Percentiles rank a stretch among this genome's conserved stretches.
Conservation (phyloP, 2,797 vertebrate species). For the Argyrosomus regius region DNA sequence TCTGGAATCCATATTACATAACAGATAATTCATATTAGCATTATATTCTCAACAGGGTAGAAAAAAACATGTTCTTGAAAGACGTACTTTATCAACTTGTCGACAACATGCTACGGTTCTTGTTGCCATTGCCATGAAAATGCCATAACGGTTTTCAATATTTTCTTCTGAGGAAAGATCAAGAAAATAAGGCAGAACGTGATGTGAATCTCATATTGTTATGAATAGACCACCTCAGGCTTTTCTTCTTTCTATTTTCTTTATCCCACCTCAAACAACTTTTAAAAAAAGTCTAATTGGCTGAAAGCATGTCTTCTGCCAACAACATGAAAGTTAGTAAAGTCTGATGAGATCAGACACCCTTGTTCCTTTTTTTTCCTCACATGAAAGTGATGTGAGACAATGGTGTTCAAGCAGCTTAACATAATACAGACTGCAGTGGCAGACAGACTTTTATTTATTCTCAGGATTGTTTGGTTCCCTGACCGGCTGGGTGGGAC, state of each 20-base stretch:
- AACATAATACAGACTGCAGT: constrained; percentile 70
- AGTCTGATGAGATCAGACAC: constrained; percentile 58
- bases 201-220: constrained; percentile 20
- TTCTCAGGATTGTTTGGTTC: constrained; percentile 76
- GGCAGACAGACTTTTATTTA: constrained; percentile 54
- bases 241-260: constrained; percentile 37
- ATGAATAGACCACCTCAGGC: constrained; percentile 31
- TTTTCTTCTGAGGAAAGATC: constrained; percentile 13
- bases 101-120: background rate
- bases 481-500: constrained; percentile 64
- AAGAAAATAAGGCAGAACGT: constrained; percentile 29
- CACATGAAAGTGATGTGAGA: constrained; percentile 77
- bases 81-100: background rate
- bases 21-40: background rate
- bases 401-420: constrained; percentile 77
- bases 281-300: constrained; percentile 3
- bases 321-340: constrained; percentile 57
- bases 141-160: background rate
- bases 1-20: background rate
- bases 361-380: constrained; percentile 52
- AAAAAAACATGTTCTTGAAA: background rate
- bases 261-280: constrained; percentile 29
- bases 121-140: constrained; percentile 17
- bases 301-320: constrained; percentile 30
- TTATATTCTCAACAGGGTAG: background rate